A percentile compares a stretch with the other conserved stretches of the same genome.
Evolutionary conservation across 2,113 vertebrate genomes (phyloP).

Genomic region (Thalassoma bifasciatum): DNA sequence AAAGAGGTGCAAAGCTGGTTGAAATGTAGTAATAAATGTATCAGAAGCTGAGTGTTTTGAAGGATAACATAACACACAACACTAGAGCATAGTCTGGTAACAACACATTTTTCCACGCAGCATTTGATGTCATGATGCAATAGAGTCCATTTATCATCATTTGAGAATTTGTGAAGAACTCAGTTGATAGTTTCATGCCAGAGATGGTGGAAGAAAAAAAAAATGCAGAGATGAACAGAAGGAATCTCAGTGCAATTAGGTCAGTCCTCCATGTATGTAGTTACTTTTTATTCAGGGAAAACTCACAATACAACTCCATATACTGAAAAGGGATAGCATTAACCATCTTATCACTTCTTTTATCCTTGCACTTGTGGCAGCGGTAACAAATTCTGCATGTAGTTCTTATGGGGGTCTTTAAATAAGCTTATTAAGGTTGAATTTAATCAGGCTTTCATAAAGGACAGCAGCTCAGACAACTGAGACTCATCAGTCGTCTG

Average conservation of each 20-base stretch:
- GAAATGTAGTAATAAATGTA: conserved; percentile 11
- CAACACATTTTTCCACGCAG: conserved; percentile 32
- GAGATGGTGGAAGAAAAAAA: neutral
- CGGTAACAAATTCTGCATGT: conserved; percentile 23
- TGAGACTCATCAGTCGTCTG: conserved; percentile 1
- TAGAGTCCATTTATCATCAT: conserved; percentile 5
- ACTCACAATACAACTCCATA: conserved; percentile 1
- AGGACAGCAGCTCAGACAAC: conserved; percentile 19
- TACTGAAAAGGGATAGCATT: conserved; percentile 11
- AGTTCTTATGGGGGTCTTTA: conserved; percentile 1
- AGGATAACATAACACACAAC: neutral
- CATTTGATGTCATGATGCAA: conserved; percentile 36
- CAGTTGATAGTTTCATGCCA: neutral
- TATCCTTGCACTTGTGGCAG: conserved; percentile 29
- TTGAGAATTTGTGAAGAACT: conserved; percentile 13
- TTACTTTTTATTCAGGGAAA: conserved; percentile 53
- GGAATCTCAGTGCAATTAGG: neutral
- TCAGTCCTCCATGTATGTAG: conserved; percentile 11
- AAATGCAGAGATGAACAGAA: neutral
- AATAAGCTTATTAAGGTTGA: conserved; percentile 1
- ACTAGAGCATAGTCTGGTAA: conserved; percentile 26
- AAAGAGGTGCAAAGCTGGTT: conserved; percentile 23
- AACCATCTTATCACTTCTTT: conserved; percentile 23
- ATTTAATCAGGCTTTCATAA: neutral
- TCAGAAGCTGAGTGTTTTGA: conserved; percentile 4